Conservation (phyloP, 1,140 invertebrate genomes). For the Rhopalosiphum maidis region DNA sequence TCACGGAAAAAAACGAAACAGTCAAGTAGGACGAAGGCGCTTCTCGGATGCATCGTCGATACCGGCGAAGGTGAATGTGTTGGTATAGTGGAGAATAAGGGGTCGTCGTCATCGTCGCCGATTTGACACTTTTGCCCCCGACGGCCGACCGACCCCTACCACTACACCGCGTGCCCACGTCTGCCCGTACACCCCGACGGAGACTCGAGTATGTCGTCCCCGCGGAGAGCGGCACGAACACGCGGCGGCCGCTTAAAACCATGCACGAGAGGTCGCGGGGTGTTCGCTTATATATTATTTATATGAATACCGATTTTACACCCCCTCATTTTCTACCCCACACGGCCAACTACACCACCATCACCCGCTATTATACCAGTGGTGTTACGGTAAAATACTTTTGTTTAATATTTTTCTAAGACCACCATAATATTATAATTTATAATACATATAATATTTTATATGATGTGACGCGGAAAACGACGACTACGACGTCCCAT, state of each 20-base stretch:
- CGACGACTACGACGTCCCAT: no score
- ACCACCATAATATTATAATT: not conserved
- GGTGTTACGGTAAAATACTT: not conserved
- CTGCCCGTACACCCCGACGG: not conserved
- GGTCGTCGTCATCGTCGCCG: not conserved
- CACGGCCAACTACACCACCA: not conserved
- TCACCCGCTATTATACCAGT: not conserved
- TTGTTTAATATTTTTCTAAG: not conserved
- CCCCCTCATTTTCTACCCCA: no score
- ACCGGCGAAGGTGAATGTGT: not conserved
- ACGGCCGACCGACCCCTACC: not conserved
- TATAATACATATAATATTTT: not conserved
- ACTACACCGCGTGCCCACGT: not conserved
- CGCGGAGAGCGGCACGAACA: not conserved
- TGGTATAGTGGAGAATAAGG: not conserved
- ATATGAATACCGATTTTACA: constrained; percentile 14
- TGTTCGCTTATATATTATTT: not conserved
- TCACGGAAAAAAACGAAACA: not conserved
- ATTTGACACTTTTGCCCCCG: not conserved
- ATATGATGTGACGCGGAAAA: not conserved
- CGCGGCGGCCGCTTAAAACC: not conserved
- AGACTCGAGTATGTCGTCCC: not conserved
- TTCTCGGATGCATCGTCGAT: not conserved
- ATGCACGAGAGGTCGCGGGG: not conserved
- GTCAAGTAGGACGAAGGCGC: not conserved